Evolutionary conservation across 2,888 invertebrate genomes (phyloP).

Genomic region (Chalcosyrphus nemorum): DNA sequence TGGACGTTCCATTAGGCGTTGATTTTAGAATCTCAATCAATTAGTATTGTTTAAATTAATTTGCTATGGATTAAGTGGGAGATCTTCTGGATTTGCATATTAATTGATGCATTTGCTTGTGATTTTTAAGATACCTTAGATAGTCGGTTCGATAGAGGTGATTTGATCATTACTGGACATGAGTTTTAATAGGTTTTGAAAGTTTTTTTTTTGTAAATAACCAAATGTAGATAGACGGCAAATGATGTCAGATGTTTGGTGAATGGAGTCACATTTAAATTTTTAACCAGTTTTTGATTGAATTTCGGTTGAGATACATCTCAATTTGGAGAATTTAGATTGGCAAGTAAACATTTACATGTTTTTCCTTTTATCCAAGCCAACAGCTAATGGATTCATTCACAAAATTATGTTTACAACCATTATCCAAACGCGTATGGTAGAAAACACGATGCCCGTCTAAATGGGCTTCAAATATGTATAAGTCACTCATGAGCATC

Average conservation of each 20-base stretch:
- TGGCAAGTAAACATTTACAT: not conserved
- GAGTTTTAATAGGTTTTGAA: constrained; percentile 11
- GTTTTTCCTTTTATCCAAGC: too few species aligned
- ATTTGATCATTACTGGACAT: constrained; percentile 38
- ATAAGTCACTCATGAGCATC: too few species aligned
- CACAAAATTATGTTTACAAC: too few species aligned
- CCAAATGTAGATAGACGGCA: not conserved
- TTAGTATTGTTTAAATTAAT: constrained; percentile 70
- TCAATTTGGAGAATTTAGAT: not conserved
- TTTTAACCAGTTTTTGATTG: not conserved
- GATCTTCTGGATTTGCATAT: constrained; percentile 57
- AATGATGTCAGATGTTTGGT: constrained; percentile 5
- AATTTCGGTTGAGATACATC: not conserved
- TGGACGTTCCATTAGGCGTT: constrained; percentile 35
- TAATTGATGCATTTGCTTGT: constrained; percentile 35
- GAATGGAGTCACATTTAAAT: not conserved
- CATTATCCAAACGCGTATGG: too few species aligned
- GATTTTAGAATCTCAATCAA: constrained; percentile 65
- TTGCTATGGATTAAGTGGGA: constrained; percentile 45
- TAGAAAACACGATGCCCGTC: too few species aligned
- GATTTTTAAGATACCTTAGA: constrained; percentile 26
- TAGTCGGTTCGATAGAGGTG: constrained; percentile 5
- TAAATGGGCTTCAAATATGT: too few species aligned
- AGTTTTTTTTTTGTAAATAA: not conserved
- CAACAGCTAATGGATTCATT: too few species aligned